Base-by-base conservation (phyloP, 2,888 invertebrate genomes). In the Latrodectus elegans region DNA sequence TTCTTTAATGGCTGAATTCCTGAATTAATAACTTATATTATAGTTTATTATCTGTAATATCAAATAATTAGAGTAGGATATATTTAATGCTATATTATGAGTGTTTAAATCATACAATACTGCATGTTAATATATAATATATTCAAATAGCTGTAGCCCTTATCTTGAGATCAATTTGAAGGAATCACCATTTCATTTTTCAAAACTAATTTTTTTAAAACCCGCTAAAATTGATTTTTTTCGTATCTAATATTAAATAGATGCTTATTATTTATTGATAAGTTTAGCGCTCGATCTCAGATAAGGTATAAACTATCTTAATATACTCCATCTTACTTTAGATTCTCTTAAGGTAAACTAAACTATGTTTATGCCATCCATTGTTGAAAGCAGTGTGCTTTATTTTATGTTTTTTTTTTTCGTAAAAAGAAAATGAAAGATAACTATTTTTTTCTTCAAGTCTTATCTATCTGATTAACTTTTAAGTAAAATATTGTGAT, bases 311-410 rank as follows among this genome's bases (percentile, higher is more conserved):
- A 82, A 75, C 74, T 75, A 73, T 75, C 82, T 53, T 82, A 49
- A 82, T 49, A 82, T 81, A 81, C 64, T 26, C 53, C 52, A 73
- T 75, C 81, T 55, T 81, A 86, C 77, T 72, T 53, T 78, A 78
- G 78, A 72, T 78, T 78, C 78, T 78, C 68, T 22, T 22, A 22
- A 78, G 78, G 67, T 53, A 26, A 22, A 70, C 64, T 55, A 14
- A 64, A 76, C 64, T 81, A 17, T 70, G 72, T 81, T 84, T 64
- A 52, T 60, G 76, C 75, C 76, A 81, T 84, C 84, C 84, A 78
- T 84, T 53, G 53, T 65, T n/a, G 55, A 72, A 55, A 26, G 77
- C 74, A 64, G 85, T 65, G 85, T 74, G 78, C 75, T 55, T 55
- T 55, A 55, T 55, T 55, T 55, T 55, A 14, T 55, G 15, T 55